Percentiles rank a stretch among this genome's conserved stretches.
Conservation (phyloP, 2,888 invertebrate genomes). For the Polyploca ridens region DNA sequence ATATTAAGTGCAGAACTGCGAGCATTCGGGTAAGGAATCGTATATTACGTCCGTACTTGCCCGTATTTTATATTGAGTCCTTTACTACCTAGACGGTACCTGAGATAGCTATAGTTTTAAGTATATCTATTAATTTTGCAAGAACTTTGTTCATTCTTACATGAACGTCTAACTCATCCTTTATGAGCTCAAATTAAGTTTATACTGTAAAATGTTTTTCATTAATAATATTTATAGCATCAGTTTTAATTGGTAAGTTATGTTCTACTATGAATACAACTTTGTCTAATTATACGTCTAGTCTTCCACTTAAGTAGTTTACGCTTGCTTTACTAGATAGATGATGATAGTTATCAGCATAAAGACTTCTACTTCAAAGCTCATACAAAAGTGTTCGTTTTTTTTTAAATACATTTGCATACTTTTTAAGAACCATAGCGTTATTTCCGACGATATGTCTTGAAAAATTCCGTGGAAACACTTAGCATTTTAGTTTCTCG, state of each 20-base stretch:
- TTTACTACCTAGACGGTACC: slow-evolving; percentile 54
- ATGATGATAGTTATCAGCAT: not conserved
- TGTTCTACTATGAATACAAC: slow-evolving; percentile 27
- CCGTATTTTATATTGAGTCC: slow-evolving; percentile 62
- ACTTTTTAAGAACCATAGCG: not conserved
- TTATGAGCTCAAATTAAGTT: slow-evolving; percentile 51
- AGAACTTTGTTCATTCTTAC: slow-evolving; percentile 64
- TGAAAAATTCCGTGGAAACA: slow-evolving; percentile 41
- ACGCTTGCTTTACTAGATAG: not conserved
- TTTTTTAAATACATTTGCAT: not conserved
- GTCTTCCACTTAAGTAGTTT: slow-evolving; percentile 29
- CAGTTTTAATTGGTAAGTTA: slow-evolving; percentile 9
- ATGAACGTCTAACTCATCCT: slow-evolving; percentile 64
- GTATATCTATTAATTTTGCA: slow-evolving; percentile 73
- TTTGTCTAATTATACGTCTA: slow-evolving; percentile 33
- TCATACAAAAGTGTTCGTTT: no score
- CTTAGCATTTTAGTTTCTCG: slow-evolving; percentile 44
- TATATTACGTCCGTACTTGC: slow-evolving; percentile 49
- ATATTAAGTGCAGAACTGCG: slow-evolving; percentile 27
- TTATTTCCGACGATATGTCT: slow-evolving; percentile 23
- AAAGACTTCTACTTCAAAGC: not conserved
- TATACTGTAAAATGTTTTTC: slow-evolving; percentile 52
- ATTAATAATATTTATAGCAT: slow-evolving; percentile 34
- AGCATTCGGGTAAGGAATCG: slow-evolving; percentile 23
- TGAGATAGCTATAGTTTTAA: slow-evolving; percentile 64